Base-by-base conservation (phyloP, 2,888 invertebrate species). In the Drosophila anomalata region DNA sequence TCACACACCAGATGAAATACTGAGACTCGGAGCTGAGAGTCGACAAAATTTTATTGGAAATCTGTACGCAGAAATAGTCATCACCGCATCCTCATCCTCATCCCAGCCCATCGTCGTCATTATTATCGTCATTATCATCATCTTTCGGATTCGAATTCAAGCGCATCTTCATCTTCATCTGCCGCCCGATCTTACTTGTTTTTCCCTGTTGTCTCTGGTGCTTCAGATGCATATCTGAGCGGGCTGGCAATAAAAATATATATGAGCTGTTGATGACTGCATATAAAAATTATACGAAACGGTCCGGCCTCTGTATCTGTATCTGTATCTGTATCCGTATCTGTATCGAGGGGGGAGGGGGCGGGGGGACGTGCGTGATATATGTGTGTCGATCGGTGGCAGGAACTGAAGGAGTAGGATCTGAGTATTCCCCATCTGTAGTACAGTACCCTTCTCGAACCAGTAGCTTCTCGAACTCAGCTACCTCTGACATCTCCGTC, bases 181-280 rank as follows among this genome's bases (percentile, higher is more conserved):
- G 53, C 73, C 59, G 63, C 57, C 48, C 50, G 48, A 46, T 73
- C 56, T 60, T 65, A 44, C 33, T 46, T 29, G 36, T 68, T 65
- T 66, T 53, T 52, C 55, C 52, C 67, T 62, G 52, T 60, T 53
- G 70, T 78, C 75, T 73, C 48, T 24, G 61, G 48, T 75, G 75
- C 75, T 59, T 73, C 60, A 84, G 87, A 84, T 84, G 79, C 83
- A 77, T 87, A 84, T 84, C 87, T 76, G 67, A 73, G 26, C 65
- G 81, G 81, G 75, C 72, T 69, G 83, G 84, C 87, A 84, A 87
- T 87, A 84, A 87, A 84, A 84, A 82, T 87, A 79, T 82, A 84
- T 84, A 84, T 87, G 87, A 84, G 76, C 81, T 87, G 82, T 87
- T 82, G 87, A 82, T 82, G 87, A 82, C 84, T 82, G 87, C 82